phyloP scores from a whole-genome alignment of 2,113 vertebrate species.

The Pseudorasbora parva region DNA sequence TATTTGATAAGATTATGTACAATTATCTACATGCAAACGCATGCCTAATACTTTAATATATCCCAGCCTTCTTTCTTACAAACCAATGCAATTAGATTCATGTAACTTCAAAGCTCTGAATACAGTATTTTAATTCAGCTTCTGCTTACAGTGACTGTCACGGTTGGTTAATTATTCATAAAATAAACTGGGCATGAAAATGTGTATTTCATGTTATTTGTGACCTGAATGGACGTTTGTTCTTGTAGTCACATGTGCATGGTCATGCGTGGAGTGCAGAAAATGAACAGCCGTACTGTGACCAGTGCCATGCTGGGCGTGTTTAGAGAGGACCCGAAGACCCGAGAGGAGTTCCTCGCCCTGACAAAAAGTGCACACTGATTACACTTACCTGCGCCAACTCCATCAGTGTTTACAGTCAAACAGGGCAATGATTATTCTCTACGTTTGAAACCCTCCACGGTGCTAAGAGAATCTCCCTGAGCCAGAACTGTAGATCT shows the following conservation, averaged over 20 bases:
- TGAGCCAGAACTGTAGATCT: constrained; percentile 22
- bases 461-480: constrained; percentile 35
- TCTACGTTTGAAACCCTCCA: neutral
- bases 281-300: constrained; percentile 80
- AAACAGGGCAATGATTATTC: constrained; percentile 19
- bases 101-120: neutral
- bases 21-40: too few species aligned
- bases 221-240: constrained; percentile 17
- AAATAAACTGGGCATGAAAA: neutral
- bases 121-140: neutral
- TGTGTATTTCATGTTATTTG: neutral
- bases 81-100: neutral
- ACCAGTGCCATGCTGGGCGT: constrained; percentile 78
- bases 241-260: constrained; percentile 78
- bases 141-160: neutral
- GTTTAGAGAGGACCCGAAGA: constrained; percentile 80
- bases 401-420: neutral
- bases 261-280: constrained; percentile 81
- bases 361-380: constrained; percentile 66
- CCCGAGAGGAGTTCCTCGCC: constrained; percentile 78
- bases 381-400: neutral
- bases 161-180: neutral
- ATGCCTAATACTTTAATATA: too few species aligned
- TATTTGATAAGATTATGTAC: neutral
- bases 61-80: neutral